Evolutionary conservation across 2,797 vertebrate genomes (phyloP), one percentile per base, ranked within the genome.

Genomic region (Silurus lanzhouensis): DNA sequence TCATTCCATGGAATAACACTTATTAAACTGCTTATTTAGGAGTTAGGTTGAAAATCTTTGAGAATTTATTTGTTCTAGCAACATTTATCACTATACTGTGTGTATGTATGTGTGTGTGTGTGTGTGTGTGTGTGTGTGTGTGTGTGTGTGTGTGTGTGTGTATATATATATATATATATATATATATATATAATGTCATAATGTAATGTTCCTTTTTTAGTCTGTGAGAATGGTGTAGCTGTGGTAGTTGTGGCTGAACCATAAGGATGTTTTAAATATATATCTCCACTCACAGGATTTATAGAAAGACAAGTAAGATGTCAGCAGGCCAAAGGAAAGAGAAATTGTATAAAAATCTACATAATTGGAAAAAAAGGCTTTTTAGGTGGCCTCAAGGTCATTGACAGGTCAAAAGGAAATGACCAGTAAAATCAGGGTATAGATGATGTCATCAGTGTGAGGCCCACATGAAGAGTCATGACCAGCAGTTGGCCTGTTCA

Each of bases 271-370:
- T 84, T 91, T 89, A 89, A 92, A 93, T 38, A 93, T 86, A 89
- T 89, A 90, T 91, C 93, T 92, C 85, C 79, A 79, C 90, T 86
- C 17, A 75, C 71, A 79, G 80, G 90, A 94, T 94, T 94, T 93
- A 94, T 92, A 89, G 64, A 91, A 87, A 90, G 89, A 90, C 81
- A 80, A 44, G 12, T 61, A 78, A n/a, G 12, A 61, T 20, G 31
- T 78, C 38, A 88, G 68, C 72, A 90, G 89, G 83, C 88, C 90
- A 91, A 81, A 92, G 91, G 89, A 93, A 94, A 90, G 60, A 85
- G 67, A 85, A 90, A 86, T 90, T 89, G 87, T 90, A 86, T 92
- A 89, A 90, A 93, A 93, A 90, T 85, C 84, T 79, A 81, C 87
- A 52, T 63, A 86, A 83, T 82, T 19, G 89, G 89, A 89, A 91